A percentile compares a stretch with the other conserved stretches of the same genome.
These are phyloP conservation scores for Epirrita christyi DNA, from an alignment of 2,888 invertebrate genomes.

Conservation along the genomic window DNA sequence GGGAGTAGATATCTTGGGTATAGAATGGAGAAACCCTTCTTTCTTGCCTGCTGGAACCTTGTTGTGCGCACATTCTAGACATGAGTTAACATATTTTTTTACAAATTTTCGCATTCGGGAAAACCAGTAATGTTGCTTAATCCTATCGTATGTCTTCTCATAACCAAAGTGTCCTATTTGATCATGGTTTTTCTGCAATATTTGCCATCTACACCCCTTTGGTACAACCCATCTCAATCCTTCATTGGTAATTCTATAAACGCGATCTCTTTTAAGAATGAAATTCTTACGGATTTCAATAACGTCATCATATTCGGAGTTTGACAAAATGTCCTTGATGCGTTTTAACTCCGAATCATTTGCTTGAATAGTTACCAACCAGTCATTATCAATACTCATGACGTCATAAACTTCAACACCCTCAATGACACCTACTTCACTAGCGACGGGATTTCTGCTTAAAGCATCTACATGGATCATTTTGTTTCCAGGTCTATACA, in stretches of 20 bases:
- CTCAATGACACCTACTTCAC: background rate
- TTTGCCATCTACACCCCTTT: slow-evolving; percentile 28
- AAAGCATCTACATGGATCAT: slow-evolving; percentile 36
- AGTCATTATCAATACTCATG: background rate
- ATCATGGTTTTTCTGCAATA: slow-evolving; percentile 30
- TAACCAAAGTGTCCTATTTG: slow-evolving; percentile 34
- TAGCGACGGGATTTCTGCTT: slow-evolving; percentile 2
- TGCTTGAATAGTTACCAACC: background rate
- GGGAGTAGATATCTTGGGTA: background rate
- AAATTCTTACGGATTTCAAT: background rate
- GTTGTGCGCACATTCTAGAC: slow-evolving; percentile 26
- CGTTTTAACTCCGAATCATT: background rate
- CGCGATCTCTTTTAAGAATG: background rate
- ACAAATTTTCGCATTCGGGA: slow-evolving; percentile 23
- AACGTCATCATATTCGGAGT: background rate
- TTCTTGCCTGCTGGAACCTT: background rate
- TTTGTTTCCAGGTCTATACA: slow-evolving; percentile 18
- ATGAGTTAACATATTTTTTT: slow-evolving; percentile 31
- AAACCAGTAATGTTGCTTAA: slow-evolving; percentile 30
- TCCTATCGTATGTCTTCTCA: slow-evolving; percentile 27
- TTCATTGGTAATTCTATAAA: slow-evolving; percentile 6
- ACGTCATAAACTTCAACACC: background rate
- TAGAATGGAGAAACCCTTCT: background rate
- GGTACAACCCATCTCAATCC: slow-evolving; percentile 23
- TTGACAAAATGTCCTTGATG: background rate